Conservation (phyloP, 2,888 invertebrate genomes). For the Phalangium opilio region DNA sequence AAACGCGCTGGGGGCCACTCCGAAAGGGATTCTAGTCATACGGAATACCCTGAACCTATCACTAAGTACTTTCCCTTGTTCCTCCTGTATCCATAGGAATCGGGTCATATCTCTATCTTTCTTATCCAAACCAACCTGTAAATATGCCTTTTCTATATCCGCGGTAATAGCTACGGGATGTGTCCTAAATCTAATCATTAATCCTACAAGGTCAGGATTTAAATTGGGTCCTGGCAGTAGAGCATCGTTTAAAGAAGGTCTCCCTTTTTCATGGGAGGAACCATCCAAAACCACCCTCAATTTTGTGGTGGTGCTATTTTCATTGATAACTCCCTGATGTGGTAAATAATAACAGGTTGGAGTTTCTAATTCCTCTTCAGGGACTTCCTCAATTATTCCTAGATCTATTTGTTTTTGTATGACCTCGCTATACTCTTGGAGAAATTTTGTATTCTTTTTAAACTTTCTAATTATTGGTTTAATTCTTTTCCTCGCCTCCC, state of each 20-base stretch:
- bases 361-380: too few relatives aligned
- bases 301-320: too few relatives aligned
- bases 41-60: background rate
- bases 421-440: too few relatives aligned
- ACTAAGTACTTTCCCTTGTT: background rate
- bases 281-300: constrained; percentile 8
- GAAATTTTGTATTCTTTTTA: too few relatives aligned
- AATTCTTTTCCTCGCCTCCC: too few relatives aligned
- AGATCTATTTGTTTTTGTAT: too few relatives aligned
- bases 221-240: constrained; percentile 5
- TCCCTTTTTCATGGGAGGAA: constrained; percentile 4
- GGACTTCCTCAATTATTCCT: too few relatives aligned
- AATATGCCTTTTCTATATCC: constrained; percentile 10
- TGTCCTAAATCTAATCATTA: constrained; percentile 10
- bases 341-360: too few relatives aligned
- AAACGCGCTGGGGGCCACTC: constrained; percentile 2
- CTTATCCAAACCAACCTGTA: constrained; percentile 4
- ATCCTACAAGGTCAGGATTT: constrained; percentile 1
- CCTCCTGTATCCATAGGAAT: constrained; percentile 6
- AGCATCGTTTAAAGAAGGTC: constrained; percentile 7
- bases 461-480: too few relatives aligned
- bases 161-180: constrained; percentile 8
- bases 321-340: too few relatives aligned
- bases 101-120: constrained; percentile 6
- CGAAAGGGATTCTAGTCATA: constrained; percentile 1